Percentiles rank a stretch among this genome's conserved stretches.
These are phyloP conservation scores for Pyxicephalus adspersus DNA, from an alignment of 2,113 vertebrate species.

Conservation along the genomic window DNA sequence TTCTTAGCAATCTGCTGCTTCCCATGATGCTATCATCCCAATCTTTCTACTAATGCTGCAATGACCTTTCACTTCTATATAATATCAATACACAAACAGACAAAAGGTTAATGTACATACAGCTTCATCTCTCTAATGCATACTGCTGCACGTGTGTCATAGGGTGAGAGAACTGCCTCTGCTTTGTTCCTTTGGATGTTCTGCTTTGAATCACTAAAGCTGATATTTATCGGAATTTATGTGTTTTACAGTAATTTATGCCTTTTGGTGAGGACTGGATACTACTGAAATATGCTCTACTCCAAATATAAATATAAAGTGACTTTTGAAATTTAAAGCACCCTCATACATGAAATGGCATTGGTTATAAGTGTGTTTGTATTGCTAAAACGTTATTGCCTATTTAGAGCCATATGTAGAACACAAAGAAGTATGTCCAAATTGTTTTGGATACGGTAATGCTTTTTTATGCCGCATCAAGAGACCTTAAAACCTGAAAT, in stretches of 20 bases:
- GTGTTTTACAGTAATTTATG: background rate
- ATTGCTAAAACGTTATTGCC: too few species aligned
- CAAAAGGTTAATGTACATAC: background rate
- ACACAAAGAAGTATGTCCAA: too few species aligned
- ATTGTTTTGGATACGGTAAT: too few species aligned
- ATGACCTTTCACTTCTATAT: background rate
- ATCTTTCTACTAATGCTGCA: background rate
- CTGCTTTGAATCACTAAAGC: background rate
- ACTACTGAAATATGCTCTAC: background rate
- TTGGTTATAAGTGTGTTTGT: too few species aligned
- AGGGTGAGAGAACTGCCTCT: background rate
- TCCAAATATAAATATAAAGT: background rate
- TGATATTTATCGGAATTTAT: background rate
- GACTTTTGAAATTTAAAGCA: too few species aligned
- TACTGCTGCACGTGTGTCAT: background rate
- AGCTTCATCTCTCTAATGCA: background rate
- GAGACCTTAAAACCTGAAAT: too few species aligned
- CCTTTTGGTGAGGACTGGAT: background rate
- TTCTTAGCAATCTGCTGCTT: too few species aligned
- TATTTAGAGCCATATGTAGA: too few species aligned
- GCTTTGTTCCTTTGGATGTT: constrained; percentile 4
- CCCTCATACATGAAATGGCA: too few species aligned
- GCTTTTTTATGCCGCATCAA: too few species aligned
- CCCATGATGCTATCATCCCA: too few species aligned
- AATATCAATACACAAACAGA: background rate